Evolutionary conservation across 2,888 invertebrate species (phyloP), one percentile per base, ranked within the genome.

Genomic region (Sisyra nigra): DNA sequence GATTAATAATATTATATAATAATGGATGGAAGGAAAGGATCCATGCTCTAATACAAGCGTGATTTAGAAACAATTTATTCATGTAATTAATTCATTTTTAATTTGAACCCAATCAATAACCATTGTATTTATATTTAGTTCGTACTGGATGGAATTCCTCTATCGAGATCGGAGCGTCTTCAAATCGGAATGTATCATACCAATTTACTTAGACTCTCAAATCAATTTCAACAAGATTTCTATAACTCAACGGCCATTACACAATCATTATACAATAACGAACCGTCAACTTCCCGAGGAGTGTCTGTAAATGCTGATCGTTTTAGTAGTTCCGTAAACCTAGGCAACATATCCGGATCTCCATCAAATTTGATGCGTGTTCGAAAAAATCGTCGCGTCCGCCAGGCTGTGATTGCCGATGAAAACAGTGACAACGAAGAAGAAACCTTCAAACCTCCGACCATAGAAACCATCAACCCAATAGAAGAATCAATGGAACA

Each of bases 81-180:
- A 30, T 38, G 18, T 38, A 9, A 14, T 38, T 2, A 5, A 33
- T 14, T 4, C n/a, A 33, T 33, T 33, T n/a, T n/a, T 14, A n/a
- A 9, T 33, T 33, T 6, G 14, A 33, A 33, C 14, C 9, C 3
- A 33, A n/a, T 6, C 33, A 13, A 6, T 33, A 13, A 13, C 14
- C 3, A 13, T 33, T 8, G 3, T 9, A 30, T 6, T 33, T 44
- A 39, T 39, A 47, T 51, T 17, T 53, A 67, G 59, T 77, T 77
- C 55, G 55, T 72, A 36, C 55, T 78, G 30, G 74, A 78, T 54
- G 62, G 62, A 48, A 51, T 61, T 19, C 58, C 64, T 1, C 57
- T 78, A 14, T 63, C 63, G 2, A 73, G 68, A 55, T 51, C 55
- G 2, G 77, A 78, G 52, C 68, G 66, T 48, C 56, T 61, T 6